Conservation (phyloP, 2,888 invertebrate species). For the Glaucopsyche alexis region DNA sequence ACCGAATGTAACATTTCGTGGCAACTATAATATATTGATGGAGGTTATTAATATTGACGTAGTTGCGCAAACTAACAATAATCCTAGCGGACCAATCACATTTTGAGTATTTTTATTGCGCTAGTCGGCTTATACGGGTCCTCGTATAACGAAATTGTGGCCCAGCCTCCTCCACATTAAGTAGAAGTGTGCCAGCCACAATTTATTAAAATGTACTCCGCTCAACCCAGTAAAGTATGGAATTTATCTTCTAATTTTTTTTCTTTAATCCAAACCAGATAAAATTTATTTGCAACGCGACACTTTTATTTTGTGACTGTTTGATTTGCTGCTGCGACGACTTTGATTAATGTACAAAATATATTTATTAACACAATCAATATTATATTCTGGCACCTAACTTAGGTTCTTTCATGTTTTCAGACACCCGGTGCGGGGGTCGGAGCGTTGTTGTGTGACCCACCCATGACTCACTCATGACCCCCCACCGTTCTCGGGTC, state of each 20-base stretch:
- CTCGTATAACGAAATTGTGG: constrained; percentile 19
- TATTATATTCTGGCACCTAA: too few relatives aligned
- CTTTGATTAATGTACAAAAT: background rate
- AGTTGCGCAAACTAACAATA: constrained; percentile 26
- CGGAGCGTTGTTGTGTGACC: too few relatives aligned
- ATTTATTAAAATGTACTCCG: constrained; percentile 25
- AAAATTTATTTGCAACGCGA: background rate
- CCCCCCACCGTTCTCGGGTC: too few relatives aligned
- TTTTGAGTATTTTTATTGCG: constrained; percentile 28
- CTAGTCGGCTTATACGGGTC: constrained; percentile 26
- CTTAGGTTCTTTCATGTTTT: too few relatives aligned
- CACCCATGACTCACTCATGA: too few relatives aligned
- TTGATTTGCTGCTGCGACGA: too few relatives aligned
- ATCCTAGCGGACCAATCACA: constrained; percentile 24
- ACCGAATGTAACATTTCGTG: background rate
- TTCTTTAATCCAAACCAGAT: background rate
- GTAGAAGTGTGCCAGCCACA: constrained; percentile 18
- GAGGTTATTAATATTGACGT: constrained; percentile 12
- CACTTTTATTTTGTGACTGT: background rate
- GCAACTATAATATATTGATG: background rate
- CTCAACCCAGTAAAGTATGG: background rate
- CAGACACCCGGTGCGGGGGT: too few relatives aligned
- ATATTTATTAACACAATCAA: too few relatives aligned
- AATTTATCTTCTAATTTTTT: background rate
- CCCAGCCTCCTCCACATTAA: constrained; percentile 18